Base-by-base conservation (phyloP, 2,888 invertebrate species). In the Ptychoptera albimana region DNA sequence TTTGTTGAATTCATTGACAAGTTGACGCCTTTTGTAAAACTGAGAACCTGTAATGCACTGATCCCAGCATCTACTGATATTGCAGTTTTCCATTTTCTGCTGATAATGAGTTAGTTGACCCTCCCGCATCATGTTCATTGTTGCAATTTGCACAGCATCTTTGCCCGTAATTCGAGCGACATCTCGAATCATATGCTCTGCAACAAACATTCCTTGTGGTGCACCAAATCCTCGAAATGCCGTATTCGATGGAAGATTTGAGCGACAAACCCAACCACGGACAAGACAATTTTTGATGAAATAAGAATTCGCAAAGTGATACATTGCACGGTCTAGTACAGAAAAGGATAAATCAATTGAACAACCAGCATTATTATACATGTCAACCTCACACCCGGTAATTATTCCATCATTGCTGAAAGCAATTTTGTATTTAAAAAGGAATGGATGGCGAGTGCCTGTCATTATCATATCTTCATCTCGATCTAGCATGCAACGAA, bases 221-320 rank as follows among this genome's bases (percentile, higher is more conserved):
- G 80, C 88, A 7, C 92, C 92, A 56, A 91, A 92, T 2, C 91
- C 91, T 54, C 94, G 71, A 57, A 93, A 94, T 0, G 94, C 94
- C 0, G 93, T 94, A 59, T 91, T 91, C 0, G 91, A 89, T 0
- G 91, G 80, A 42, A 88, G 61, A 68, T 96, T 92, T 0, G 94
- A 96, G 64, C 75, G 82, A 57, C 93, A 94, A 10, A 79, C 68
- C 55, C 75, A 75, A 0, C 85, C 85, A 10, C 68, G 72, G 0
- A 85, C 75, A 50, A 75, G 72, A 0, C 79, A 70, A 51, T 82
- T 77, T 0, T 83, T 82, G 49, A 92, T 76, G 50, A 74, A 74
- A 62, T 93, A 94, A 0, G 82, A 73, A 60, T 91, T 92, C 62
- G 84, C 82, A 51, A 79, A 77, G 58, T 87, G 87, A 45, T 81